Conservation (phyloP, 2,888 invertebrate genomes). For the Nemoura dubitans region DNA sequence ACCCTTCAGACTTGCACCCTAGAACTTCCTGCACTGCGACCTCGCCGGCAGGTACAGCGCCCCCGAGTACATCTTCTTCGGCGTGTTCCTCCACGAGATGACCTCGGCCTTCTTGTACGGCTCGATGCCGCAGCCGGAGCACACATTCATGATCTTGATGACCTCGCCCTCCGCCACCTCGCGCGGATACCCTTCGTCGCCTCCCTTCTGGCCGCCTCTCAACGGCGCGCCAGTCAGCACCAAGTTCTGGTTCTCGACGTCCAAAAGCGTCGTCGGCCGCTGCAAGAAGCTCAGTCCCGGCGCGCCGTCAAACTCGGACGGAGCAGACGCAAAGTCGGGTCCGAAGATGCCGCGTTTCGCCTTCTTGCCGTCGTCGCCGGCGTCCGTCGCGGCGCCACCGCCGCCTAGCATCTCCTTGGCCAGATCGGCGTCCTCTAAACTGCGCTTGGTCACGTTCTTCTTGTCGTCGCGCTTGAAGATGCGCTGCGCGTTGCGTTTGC, state of each 20-base stretch:
- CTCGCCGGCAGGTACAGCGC: conserved; percentile 74
- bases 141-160: conserved; percentile 79
- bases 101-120: conserved; percentile 83
- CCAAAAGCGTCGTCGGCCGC: conserved; percentile 60
- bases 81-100: conserved; percentile 78
- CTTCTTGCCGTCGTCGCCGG: conserved; percentile 25
- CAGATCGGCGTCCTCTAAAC: conserved; percentile 46
- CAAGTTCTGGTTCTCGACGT: conserved; percentile 41
- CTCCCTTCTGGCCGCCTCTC: conserved; percentile 32
- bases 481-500: conserved; percentile 15
- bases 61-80: conserved; percentile 78
- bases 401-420: conserved; percentile 53
- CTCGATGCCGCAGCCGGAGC: conserved; percentile 77
- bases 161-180: conserved; percentile 88
- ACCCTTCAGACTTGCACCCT: conserved; percentile 52
- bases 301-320: conserved; percentile 42
- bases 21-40: conserved; percentile 72
- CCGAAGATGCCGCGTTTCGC: conserved; percentile 39
- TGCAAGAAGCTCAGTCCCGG: conserved; percentile 58
- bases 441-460: conserved; percentile 52
- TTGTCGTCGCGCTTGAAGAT: conserved; percentile 53
- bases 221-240: conserved; percentile 34
- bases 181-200: conserved; percentile 62
- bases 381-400: conserved; percentile 61
- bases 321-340: conserved; percentile 43